phyloP scores from a whole-genome alignment of 2,113 vertebrate genomes.

The Collichthys lucidus region DNA sequence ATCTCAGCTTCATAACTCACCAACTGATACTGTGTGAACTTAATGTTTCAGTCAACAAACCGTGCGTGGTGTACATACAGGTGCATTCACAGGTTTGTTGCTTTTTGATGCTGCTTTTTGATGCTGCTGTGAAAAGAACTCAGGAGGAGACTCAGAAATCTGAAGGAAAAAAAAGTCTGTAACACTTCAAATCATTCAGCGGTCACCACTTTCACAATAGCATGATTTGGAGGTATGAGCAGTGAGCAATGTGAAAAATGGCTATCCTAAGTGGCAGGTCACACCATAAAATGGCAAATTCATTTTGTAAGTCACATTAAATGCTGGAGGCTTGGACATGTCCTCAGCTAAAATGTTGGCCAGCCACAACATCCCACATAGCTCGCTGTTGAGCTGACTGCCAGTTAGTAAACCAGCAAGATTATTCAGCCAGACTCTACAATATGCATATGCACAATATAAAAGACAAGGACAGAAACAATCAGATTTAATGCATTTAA shows the following conservation, averaged over 20 bases:
- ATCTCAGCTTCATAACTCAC: slow-evolving; percentile 32
- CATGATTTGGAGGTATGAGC: not conserved
- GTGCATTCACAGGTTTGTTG: not conserved
- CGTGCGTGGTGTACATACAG: too few relatives aligned
- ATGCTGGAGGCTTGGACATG: not conserved
- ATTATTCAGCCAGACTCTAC: not conserved
- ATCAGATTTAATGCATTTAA: too few relatives aligned
- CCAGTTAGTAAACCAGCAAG: not conserved
- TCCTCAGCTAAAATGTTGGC: not conserved
- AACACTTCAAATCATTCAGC: not conserved
- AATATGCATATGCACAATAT: too few relatives aligned
- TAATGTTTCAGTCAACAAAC: not conserved
- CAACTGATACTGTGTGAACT: not conserved
- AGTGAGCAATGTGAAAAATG: not conserved
- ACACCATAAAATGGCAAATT: not conserved
- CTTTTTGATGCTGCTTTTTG: too few relatives aligned
- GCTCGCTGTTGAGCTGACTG: not conserved
- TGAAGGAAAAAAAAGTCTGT: not conserved
- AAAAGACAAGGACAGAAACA: too few relatives aligned
- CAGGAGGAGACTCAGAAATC: not conserved
- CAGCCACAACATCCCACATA: not conserved
- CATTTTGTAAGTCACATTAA: not conserved
- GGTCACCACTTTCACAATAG: not conserved
- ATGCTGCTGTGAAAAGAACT: not conserved
- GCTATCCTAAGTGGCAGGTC: not conserved